These are phyloP conservation scores for Drosophila mulleri DNA, from an alignment of 2,888 invertebrate species.

Conservation along the genomic window DNA sequence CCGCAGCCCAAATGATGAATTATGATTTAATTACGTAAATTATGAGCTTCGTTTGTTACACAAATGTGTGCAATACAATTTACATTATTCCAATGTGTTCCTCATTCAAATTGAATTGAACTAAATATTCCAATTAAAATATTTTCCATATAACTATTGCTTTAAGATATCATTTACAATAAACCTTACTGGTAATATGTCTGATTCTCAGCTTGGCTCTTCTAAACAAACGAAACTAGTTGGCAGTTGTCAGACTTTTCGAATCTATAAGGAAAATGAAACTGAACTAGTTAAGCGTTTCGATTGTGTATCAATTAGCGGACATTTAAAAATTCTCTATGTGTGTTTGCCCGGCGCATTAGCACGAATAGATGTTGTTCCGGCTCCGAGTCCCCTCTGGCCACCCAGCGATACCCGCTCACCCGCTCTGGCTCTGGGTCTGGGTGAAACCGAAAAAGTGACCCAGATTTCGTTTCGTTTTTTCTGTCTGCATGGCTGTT, in stretches of 20 bases:
- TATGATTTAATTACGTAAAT: constrained; percentile 31
- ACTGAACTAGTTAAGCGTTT: constrained; percentile 47
- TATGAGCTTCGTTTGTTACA: not conserved
- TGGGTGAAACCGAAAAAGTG: constrained; percentile 42
- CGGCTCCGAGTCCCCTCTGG: not conserved
- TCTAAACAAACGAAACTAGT: not conserved
- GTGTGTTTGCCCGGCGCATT: constrained; percentile 34
- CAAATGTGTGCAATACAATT: too few relatives aligned
- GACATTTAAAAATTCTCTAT: constrained; percentile 42
- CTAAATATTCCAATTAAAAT: too few relatives aligned
- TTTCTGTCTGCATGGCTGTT: constrained; percentile 13
- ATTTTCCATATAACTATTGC: too few relatives aligned
- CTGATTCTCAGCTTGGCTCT: not conserved
- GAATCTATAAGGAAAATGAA: constrained; percentile 55
- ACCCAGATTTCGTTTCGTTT: constrained; percentile 44
- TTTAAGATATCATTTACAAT: not conserved
- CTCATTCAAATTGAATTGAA: too few relatives aligned
- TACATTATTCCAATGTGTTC: too few relatives aligned
- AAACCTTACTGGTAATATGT: too few relatives aligned
- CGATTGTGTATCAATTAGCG: constrained; percentile 66
- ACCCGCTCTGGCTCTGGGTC: constrained; percentile 12
- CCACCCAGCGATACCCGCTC: not conserved
- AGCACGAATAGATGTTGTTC: constrained; percentile 33
- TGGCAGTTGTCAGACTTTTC: not conserved
- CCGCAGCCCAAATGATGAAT: constrained; percentile 37